phyloP scores from a whole-genome alignment of 2,888 invertebrate genomes.

The Dicyrtomina minuta region DNA sequence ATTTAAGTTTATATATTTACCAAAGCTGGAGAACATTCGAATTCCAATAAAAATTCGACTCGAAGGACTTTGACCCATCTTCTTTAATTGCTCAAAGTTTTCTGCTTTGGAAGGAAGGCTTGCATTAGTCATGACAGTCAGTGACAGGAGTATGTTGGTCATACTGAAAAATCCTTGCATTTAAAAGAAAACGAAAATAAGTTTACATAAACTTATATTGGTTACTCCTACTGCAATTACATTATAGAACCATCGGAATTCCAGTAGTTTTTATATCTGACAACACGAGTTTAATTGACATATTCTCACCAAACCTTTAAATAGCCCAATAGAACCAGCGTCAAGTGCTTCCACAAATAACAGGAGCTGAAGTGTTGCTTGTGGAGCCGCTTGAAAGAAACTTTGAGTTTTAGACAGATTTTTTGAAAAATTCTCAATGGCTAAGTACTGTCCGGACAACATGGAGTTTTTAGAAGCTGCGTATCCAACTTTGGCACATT shows the following conservation, averaged over 20 bases:
- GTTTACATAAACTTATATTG: neutral
- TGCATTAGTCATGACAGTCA: constrained; percentile 46
- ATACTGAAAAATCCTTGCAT: constrained; percentile 15
- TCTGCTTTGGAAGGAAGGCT: constrained; percentile 46
- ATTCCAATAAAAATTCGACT: constrained; percentile 44
- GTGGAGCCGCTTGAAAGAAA: constrained; percentile 46
- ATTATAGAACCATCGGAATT: neutral
- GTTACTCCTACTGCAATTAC: too few relatives aligned
- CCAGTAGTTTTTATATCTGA: neutral
- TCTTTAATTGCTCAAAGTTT: constrained; percentile 26
- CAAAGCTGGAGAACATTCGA: constrained; percentile 49
- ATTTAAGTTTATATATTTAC: too few relatives aligned
- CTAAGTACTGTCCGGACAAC: constrained; percentile 33
- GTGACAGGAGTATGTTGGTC: constrained; percentile 33
- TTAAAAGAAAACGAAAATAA: constrained; percentile 6
- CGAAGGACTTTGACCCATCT: constrained; percentile 38
- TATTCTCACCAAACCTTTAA: constrained; percentile 15
- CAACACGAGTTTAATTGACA: neutral
- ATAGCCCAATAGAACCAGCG: constrained; percentile 14
- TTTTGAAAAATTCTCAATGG: constrained; percentile 36
- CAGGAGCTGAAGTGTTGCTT: constrained; percentile 40
- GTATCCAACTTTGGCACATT: constrained; percentile 14
- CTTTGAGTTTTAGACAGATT: constrained; percentile 38
- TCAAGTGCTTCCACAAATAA: constrained; percentile 36
- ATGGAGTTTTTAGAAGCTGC: constrained; percentile 30